These are phyloP conservation scores for Trypoxylon attenuatum DNA, from an alignment of 2,888 invertebrate species.

Conservation along the genomic window DNA sequence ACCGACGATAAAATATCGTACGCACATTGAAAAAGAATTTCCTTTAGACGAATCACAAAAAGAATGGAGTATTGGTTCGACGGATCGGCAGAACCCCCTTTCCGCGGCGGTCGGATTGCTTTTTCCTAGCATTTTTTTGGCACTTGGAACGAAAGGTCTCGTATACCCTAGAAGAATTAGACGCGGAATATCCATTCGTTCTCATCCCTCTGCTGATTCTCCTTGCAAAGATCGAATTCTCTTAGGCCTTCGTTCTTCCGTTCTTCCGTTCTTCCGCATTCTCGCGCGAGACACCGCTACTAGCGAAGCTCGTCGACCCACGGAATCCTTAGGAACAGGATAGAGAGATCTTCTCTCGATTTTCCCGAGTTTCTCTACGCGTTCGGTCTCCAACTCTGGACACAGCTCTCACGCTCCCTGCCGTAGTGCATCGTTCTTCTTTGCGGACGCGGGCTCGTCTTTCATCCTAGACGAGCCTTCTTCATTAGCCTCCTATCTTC, in stretches of 20 bases:
- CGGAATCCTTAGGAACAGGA: constrained; percentile 43
- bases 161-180: constrained; percentile 9
- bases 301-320: constrained; percentile 18
- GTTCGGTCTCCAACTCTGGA: constrained; percentile 33
- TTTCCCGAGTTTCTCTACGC: constrained; percentile 14
- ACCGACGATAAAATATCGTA: constrained; percentile 35
- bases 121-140: constrained; percentile 45
- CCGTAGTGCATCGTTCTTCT: constrained; percentile 3
- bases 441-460: background rate
- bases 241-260: constrained; percentile 33
- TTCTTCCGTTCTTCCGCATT: background rate
- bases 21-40: constrained; percentile 39
- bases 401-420: constrained; percentile 21
- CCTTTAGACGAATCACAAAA: constrained; percentile 42
- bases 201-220: background rate
- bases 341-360: constrained; percentile 22
- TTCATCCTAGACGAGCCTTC: background rate
- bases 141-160: constrained; percentile 47
- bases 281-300: background rate
- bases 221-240: constrained; percentile 6
- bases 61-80: constrained; percentile 42
- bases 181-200: background rate
- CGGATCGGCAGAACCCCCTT: constrained; percentile 6
- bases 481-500: constrained; percentile 3
- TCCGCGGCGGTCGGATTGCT: constrained; percentile 37